A percentile compares a stretch with the other conserved stretches of the same genome.
These are phyloP conservation scores for Lasioglossum villosulum DNA, from an alignment of 2,888 invertebrate species.

Conservation along the genomic window DNA sequence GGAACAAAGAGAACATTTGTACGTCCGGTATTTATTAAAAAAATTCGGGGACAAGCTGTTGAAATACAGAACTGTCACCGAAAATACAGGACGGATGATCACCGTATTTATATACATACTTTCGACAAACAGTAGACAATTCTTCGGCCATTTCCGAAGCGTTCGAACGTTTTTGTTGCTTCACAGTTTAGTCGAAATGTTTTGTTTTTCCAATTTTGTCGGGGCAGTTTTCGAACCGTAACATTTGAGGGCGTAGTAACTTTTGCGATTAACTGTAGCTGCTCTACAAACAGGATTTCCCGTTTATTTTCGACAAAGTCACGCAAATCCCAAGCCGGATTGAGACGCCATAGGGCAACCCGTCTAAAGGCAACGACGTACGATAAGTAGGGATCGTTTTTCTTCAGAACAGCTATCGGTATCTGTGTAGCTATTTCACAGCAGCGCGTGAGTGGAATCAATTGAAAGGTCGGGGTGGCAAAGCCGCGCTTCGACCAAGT, in stretches of 20 bases:
- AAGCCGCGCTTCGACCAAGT: conserved; percentile 44
- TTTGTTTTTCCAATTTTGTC: neutral
- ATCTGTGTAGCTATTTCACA: conserved; percentile 46
- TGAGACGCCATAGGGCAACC: conserved; percentile 17
- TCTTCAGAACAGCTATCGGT: conserved; percentile 42
- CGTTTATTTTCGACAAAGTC: neutral
- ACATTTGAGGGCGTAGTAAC: neutral
- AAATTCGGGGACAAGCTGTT: too few relatives aligned
- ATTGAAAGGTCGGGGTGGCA: conserved; percentile 53
- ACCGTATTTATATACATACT: too few relatives aligned
- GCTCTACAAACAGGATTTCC: neutral
- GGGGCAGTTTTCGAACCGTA: neutral
- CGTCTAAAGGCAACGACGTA: conserved; percentile 25
- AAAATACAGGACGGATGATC: too few relatives aligned
- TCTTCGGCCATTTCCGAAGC: neutral
- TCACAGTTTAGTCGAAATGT: neutral
- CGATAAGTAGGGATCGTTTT: conserved; percentile 59
- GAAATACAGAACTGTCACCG: too few relatives aligned
- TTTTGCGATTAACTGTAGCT: conserved; percentile 7
- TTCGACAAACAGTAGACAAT: neutral
- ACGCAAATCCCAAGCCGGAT: conserved; percentile 29
- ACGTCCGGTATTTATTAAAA: too few relatives aligned
- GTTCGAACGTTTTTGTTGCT: neutral
- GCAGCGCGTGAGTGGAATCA: conserved; percentile 70
- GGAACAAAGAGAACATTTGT: too few relatives aligned